Evolutionary conservation across 1,140 invertebrate species (phyloP).

Genomic region (Heliconius hewitsoni): DNA sequence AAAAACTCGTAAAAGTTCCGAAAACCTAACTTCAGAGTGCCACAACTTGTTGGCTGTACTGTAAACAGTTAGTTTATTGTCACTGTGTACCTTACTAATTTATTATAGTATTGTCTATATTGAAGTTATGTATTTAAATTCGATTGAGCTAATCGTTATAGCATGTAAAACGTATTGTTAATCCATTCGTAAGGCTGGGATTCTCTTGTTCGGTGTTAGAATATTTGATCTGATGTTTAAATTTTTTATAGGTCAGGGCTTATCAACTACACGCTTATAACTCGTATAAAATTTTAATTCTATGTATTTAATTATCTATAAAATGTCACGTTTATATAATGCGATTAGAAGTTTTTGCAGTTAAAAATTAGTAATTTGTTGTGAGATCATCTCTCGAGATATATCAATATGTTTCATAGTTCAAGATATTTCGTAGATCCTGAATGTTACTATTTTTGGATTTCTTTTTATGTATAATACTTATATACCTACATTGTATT

Average conservation of each 20-base stretch:
- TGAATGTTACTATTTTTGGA: constrained; percentile 28
- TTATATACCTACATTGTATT: background rate
- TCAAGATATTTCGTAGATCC: background rate
- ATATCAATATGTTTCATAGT: background rate
- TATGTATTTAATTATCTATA: background rate
- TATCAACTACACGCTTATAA: constrained; percentile 3
- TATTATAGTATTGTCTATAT: constrained; percentile 44
- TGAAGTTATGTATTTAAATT: constrained; percentile 45
- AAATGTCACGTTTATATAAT: background rate
- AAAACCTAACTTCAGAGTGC: no score
- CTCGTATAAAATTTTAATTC: background rate
- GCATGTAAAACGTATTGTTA: constrained; percentile 43
- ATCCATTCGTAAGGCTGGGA: constrained; percentile 47
- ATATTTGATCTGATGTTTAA: constrained; percentile 28
- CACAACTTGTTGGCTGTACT: background rate
- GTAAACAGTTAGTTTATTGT: constrained; percentile 44
- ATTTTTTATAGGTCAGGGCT: constrained; percentile 24
- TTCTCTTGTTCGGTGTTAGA: constrained; percentile 38
- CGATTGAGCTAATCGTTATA: constrained; percentile 42
- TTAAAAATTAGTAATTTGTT: no score
- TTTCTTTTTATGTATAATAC: constrained; percentile 18
- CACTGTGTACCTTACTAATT: constrained; percentile 63
- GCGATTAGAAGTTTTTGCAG: background rate
- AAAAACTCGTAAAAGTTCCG: no score
- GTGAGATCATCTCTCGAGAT: no score